Conservation (phyloP, 2,113 vertebrate genomes). For the Oxygymnocypris stewartii region DNA sequence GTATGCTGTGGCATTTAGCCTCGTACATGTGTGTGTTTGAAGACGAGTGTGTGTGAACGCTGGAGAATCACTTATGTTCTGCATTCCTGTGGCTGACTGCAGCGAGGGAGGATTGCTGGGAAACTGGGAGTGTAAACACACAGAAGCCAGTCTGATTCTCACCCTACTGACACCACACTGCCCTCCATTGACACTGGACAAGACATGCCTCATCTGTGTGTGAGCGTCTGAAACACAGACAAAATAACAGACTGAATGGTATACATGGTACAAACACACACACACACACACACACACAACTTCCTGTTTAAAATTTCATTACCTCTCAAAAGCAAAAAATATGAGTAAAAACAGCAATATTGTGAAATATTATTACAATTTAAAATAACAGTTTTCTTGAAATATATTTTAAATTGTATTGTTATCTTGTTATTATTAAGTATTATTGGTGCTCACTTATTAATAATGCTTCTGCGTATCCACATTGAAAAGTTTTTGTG, state of each 20-base stretch:
- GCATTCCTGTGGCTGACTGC: constrained; percentile 32
- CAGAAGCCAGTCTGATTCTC: constrained; percentile 42
- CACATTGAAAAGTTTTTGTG: background rate
- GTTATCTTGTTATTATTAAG: background rate
- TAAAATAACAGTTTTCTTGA: too few relatives aligned
- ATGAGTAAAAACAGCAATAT: too few relatives aligned
- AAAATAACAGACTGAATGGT: background rate
- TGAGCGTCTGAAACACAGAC: background rate
- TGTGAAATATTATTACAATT: too few relatives aligned
- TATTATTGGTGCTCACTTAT: background rate
- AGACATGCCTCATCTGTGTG: constrained; percentile 21
- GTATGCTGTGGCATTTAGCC: background rate
- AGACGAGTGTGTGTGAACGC: constrained; percentile 19
- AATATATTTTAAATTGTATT: too few relatives aligned
- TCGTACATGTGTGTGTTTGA: constrained; percentile 18
- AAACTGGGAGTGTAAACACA: constrained; percentile 51
- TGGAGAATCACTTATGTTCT: constrained; percentile 34
- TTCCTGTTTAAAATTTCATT: too few relatives aligned
- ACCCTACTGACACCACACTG: constrained; percentile 24
- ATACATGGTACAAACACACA: too few relatives aligned
- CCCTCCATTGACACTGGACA: constrained; percentile 24
- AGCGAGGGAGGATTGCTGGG: constrained; percentile 39
- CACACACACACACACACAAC: too few relatives aligned
- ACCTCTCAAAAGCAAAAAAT: too few relatives aligned
- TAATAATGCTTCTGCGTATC: background rate